Conservation (phyloP, 2,113 vertebrate species). For the Tetrax tetrax region DNA sequence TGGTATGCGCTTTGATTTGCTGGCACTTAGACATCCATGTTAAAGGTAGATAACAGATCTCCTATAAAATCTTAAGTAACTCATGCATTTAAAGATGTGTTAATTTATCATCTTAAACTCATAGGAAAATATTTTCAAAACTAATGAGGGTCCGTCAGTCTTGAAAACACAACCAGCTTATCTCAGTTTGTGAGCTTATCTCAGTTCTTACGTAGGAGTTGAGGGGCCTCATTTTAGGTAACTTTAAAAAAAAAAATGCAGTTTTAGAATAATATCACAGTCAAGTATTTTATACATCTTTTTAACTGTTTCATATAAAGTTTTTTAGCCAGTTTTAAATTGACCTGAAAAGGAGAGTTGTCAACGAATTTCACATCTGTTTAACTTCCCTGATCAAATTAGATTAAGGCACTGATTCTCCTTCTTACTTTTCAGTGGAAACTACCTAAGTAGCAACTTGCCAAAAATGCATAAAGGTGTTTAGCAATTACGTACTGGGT, state of each 20-base stretch:
- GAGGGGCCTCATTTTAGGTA: not conserved
- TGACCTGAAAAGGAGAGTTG: conserved; percentile 24
- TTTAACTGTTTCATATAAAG: not conserved
- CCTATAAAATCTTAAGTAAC: conserved; percentile 27
- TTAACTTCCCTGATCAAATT: conserved; percentile 56
- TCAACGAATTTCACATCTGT: conserved; percentile 48
- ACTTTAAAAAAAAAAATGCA: not conserved
- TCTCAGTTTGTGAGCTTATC: not conserved
- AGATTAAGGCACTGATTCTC: conserved; percentile 65
- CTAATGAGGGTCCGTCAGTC: not conserved
- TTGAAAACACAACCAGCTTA: not conserved
- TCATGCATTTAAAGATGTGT: not conserved
- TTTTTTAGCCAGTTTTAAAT: conserved; percentile 34
- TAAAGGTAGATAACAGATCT: conserved; percentile 25
- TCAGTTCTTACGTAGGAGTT: not conserved
- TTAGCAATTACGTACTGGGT: conserved; percentile 69
- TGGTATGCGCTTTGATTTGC: conserved; percentile 32
- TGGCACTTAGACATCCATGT: not conserved
- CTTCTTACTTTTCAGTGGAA: conserved; percentile 61
- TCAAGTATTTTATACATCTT: not conserved
- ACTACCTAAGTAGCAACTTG: conserved; percentile 70
- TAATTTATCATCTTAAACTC: conserved; percentile 21
- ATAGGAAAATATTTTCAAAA: conserved; percentile 21
- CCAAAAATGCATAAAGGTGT: conserved; percentile 71
- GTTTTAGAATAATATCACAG: not conserved